Evolutionary conservation across 2,797 vertebrate genomes (phyloP).

Genomic region (Australoheros facetus): DNA sequence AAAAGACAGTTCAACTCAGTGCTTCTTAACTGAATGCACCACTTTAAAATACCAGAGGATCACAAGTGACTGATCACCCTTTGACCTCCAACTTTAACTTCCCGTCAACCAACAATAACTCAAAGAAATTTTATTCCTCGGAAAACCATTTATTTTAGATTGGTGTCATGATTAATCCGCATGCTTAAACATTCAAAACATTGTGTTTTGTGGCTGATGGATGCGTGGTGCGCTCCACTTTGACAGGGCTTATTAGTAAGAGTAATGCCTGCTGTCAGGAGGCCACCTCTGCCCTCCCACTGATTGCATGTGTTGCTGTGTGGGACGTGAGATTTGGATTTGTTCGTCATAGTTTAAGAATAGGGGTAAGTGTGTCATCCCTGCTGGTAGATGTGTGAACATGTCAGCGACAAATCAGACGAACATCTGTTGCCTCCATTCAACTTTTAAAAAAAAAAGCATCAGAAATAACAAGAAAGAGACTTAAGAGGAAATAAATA

Average conservation of each 20-base stretch:
- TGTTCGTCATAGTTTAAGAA: constrained; percentile 46
- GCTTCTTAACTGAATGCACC: neutral
- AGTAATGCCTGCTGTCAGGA: constrained; percentile 56
- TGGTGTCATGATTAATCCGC: constrained; percentile 2
- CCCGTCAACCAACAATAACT: neutral
- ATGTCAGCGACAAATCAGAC: neutral
- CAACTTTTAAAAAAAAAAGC: constrained; percentile 6
- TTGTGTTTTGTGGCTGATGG: constrained; percentile 40
- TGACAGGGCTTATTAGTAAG: constrained; percentile 68
- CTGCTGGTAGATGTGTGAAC: constrained; percentile 27
- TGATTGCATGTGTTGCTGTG: constrained; percentile 43
- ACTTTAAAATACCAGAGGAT: neutral
- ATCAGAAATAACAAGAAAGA: neutral
- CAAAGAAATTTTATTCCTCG: neutral
- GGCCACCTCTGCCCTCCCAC: constrained; percentile 27
- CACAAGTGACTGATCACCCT: neutral
- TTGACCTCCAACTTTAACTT: neutral
- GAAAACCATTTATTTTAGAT: constrained; percentile 24
- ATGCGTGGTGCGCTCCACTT: constrained; percentile 33
- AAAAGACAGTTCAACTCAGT: neutral
- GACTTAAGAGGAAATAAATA: neutral
- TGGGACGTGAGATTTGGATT: constrained; percentile 43
- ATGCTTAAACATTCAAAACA: constrained; percentile 9
- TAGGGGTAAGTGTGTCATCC: neutral
- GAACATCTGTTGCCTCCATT: constrained; percentile 7